A percentile compares a stretch with the other conserved stretches of the same genome.
Evolutionary conservation across 2,797 vertebrate species (phyloP).

Genomic region (Silurus aristotelis): DNA sequence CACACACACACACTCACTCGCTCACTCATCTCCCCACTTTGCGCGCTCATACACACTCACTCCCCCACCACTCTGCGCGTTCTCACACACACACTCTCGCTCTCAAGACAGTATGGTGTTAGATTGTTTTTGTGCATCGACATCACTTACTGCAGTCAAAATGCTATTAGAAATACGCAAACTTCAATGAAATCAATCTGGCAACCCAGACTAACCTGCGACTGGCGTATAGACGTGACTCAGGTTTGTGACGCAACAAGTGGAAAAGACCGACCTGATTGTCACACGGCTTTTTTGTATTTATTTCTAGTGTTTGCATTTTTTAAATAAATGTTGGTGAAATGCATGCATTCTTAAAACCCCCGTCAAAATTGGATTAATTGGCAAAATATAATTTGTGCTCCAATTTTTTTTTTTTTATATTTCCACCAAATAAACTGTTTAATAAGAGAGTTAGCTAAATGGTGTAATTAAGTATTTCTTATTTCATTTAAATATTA

Average conservation of each 20-base stretch:
- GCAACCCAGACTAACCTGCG: not conserved
- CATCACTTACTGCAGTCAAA: not conserved
- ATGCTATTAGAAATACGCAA: not conserved
- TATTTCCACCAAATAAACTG: not conserved
- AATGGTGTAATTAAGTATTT: not conserved
- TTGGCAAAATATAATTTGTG: not conserved
- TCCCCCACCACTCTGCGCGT: too few relatives aligned
- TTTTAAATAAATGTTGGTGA: not conserved
- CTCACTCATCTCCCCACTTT: conserved; percentile 44
- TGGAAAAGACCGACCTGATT: not conserved
- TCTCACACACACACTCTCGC: too few relatives aligned
- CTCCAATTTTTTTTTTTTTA: too few relatives aligned
- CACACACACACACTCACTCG: conserved; percentile 56
- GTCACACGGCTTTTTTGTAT: not conserved
- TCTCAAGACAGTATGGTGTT: not conserved
- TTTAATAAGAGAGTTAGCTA: not conserved
- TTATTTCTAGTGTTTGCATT: not conserved
- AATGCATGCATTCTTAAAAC: not conserved
- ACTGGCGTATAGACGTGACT: not conserved
- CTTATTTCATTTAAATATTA: not conserved
- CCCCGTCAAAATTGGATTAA: not conserved
- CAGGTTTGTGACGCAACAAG: not conserved
- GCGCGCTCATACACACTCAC: too few relatives aligned
- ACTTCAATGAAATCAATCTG: not conserved
- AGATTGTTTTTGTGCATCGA: too few relatives aligned